Conservation (phyloP, 2,113 vertebrate genomes). For the Sterrhoptilus dennistouni region DNA sequence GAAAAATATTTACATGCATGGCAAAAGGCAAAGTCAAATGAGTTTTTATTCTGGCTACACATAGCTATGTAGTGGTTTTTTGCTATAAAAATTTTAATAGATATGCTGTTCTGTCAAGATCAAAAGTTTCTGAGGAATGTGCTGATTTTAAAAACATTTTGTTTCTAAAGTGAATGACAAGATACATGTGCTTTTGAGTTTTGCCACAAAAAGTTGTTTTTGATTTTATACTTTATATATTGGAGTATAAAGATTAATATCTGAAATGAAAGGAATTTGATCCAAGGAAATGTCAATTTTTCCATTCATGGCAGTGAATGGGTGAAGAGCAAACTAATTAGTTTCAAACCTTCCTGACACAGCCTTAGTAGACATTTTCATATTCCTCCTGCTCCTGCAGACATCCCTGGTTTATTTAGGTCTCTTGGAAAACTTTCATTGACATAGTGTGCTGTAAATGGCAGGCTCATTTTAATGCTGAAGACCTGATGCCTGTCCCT, state of each 20-base stretch:
- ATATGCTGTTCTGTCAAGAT: not conserved
- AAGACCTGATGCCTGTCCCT: not conserved
- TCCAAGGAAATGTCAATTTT: conserved; percentile 49
- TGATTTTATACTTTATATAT: not conserved
- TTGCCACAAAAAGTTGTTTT: not conserved
- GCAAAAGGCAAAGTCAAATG: not conserved
- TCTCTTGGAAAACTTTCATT: conserved; percentile 9
- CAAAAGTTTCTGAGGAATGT: conserved; percentile 29
- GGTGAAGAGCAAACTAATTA: conserved; percentile 1
- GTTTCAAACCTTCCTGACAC: not conserved
- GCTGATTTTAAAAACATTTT: conserved; percentile 5
- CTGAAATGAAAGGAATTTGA: not conserved
- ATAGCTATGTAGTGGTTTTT: not conserved
- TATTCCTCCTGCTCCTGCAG: not conserved
- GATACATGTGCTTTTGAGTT: conserved; percentile 2
- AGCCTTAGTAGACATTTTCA: not conserved
- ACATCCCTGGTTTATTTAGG: not conserved
- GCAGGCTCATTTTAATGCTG: not conserved
- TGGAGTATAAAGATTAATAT: not conserved
- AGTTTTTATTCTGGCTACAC: not conserved
- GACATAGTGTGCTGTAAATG: not conserved
- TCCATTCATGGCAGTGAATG: not conserved
- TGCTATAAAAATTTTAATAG: not conserved
- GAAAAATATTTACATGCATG: not conserved
- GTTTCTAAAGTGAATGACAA: not conserved